Conservation (phyloP, 2,113 vertebrate genomes). For the Microcebus tavaratra region DNA sequence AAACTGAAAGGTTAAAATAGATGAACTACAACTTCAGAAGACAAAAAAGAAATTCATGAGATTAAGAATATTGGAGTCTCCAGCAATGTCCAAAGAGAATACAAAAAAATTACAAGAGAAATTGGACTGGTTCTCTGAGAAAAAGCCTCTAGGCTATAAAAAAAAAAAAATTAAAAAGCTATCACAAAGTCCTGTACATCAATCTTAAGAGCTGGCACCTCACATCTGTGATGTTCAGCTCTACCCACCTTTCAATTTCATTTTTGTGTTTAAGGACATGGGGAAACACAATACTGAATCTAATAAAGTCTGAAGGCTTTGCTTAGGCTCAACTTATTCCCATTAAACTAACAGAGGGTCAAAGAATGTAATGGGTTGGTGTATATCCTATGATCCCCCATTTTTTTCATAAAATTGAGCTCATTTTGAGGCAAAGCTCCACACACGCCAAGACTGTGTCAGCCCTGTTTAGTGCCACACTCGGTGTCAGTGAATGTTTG, state of each 20-base stretch:
- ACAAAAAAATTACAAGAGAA: background rate
- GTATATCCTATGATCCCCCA: background rate
- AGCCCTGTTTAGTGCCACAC: background rate
- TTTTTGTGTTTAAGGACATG: background rate
- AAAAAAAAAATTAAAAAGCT: background rate
- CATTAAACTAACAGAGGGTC: background rate
- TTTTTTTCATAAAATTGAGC: background rate
- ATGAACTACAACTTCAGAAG: background rate
- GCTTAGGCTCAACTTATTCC: constrained; percentile 21
- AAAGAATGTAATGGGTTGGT: background rate
- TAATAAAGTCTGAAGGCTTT: background rate
- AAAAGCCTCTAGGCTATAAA: background rate
- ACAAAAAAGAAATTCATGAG: background rate
- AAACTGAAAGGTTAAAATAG: background rate
- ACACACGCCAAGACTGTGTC: background rate
- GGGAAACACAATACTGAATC: background rate
- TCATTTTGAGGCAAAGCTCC: background rate
- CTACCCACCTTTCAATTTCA: background rate
- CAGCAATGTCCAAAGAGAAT: constrained; percentile 20
- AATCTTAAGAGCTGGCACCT: background rate
- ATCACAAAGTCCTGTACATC: background rate
- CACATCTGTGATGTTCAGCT: background rate
- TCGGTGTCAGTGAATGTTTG: background rate
- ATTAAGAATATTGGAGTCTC: background rate
- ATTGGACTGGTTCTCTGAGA: background rate